Evolutionary conservation across 2,113 vertebrate genomes (phyloP).

Genomic region (Callipepla californica): DNA sequence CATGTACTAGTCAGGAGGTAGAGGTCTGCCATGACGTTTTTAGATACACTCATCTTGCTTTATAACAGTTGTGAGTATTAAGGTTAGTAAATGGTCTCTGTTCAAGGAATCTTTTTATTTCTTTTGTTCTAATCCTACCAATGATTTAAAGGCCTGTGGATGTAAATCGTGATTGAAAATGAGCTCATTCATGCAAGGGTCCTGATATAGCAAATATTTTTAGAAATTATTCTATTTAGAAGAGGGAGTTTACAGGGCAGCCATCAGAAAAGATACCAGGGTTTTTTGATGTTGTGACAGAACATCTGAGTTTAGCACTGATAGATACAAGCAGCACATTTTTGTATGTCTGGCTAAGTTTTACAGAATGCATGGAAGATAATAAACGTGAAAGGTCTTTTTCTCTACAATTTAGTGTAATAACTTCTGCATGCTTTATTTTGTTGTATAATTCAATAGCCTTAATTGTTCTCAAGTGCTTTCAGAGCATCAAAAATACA

Average conservation of each 20-base stretch:
- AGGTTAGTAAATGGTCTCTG: neutral
- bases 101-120: neutral
- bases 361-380: neutral
- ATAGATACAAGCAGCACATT: neutral
- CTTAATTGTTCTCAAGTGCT: neutral
- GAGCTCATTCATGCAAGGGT: neutral
- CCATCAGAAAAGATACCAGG: neutral
- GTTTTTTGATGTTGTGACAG: neutral
- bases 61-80: neutral
- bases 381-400: neutral
- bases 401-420: neutral
- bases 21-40: neutral
- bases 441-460: neutral
- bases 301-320: neutral
- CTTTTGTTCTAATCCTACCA: neutral
- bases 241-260: neutral
- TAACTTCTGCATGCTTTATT: neutral
- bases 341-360: constrained; percentile 10
- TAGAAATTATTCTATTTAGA: neutral
- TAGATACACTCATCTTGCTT: neutral
- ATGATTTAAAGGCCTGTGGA: neutral
- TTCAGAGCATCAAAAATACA: neutral
- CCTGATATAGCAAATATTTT: neutral
- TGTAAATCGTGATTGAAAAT: neutral
- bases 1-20: neutral